Percentiles rank a stretch among this genome's conserved stretches.
phyloP scores from a whole-genome alignment of 2,113 vertebrate genomes.

The Crotalus helleri region DNA sequence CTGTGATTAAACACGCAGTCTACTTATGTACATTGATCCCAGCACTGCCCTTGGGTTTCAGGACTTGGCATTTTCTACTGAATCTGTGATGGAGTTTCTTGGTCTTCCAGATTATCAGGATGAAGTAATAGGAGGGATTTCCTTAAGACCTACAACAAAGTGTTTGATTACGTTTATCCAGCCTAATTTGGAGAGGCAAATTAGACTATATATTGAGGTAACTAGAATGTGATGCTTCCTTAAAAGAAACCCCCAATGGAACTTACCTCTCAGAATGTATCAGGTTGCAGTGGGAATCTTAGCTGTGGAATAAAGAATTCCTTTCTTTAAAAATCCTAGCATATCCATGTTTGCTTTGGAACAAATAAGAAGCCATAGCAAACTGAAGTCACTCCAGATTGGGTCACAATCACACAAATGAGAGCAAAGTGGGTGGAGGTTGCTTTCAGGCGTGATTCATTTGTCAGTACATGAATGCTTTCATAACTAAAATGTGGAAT shows the following conservation, averaged over 20 bases:
- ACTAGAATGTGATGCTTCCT: neutral
- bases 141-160: neutral
- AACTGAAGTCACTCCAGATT: neutral
- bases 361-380: neutral
- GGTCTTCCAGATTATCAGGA: neutral
- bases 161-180: neutral
- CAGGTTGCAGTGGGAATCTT: neutral
- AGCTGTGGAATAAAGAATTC: neutral
- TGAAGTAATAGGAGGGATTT: fast-evolving
- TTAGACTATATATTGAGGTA: neutral
- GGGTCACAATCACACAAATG: neutral
- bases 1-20: neutral
- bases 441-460: neutral
- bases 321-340: neutral
- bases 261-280: neutral
- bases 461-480: neutral
- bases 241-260: neutral
- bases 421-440: neutral
- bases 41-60: neutral
- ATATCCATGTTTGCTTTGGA: neutral
- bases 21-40: neutral
- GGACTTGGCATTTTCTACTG: neutral
- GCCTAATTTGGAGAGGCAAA: neutral
- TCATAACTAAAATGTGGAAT: neutral
- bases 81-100: neutral